Base-by-base conservation (phyloP, 2,797 vertebrate species). In the Falco columbarius region DNA sequence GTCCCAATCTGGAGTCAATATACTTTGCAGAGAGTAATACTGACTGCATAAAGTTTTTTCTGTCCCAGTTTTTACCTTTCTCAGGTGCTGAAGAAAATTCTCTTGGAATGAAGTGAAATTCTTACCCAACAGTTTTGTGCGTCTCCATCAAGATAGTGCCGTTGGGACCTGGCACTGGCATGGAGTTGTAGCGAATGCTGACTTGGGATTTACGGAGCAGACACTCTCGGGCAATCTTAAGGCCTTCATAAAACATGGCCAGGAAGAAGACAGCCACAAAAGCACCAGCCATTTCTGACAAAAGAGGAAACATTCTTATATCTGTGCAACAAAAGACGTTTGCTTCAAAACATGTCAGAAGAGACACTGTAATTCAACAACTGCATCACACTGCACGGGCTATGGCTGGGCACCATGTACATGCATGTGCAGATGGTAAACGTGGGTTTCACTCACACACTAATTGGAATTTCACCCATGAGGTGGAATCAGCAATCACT, bases 161-260 rank as follows among this genome's bases (percentile, higher is more conserved):
- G 2, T 99, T 99, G n/a, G 98, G 95, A 51, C 99, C 99, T 0
- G 99, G 99, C 32, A 99, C 98, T 5, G 99, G 99, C 99, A 99
- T 99, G 89, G 99, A 99, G 98, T 99, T 99, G 96, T 99, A 99
- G 82, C 99, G 99, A 70, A 99, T 99, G 96, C 99, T 99, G 97
- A 99, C 99, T 94, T 99, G 99, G 76, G 99, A 99, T 95, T 99
- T 99, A 3, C 99, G 98, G 72, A 99, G 98, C 94, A 99, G 98
- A 61, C 98, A 94, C 95, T 99, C 99, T 4, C 99, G 98, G 13
- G 99, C 98, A 18, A 99, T 99, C 98, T 99, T 99, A 94, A 99
- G 97, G 21, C 99, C 99, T 97, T 99, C 99, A 29, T 99, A 99
- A 87, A 99, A 98, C 94, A 99, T 93, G 32, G 99, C 99, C 97